These are phyloP conservation scores for Heterocephalus glaber DNA, from an alignment of 2,113 vertebrate species.

Conservation along the genomic window DNA sequence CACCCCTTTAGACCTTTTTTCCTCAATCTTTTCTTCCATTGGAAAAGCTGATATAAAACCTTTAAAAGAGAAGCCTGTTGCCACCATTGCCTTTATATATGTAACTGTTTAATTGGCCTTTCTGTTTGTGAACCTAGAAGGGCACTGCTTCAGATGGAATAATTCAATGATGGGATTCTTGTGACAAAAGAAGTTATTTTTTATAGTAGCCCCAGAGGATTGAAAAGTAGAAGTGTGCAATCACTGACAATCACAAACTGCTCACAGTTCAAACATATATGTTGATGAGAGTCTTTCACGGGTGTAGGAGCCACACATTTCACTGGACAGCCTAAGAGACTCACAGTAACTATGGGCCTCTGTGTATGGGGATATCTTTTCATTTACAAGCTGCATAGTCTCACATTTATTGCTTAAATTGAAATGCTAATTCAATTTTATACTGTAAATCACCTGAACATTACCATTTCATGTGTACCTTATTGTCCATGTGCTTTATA, in stretches of 20 bases:
- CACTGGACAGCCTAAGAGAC: not conserved
- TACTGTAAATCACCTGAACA: not conserved
- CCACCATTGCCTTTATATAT: not conserved
- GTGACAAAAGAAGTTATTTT: not conserved
- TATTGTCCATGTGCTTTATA: not conserved
- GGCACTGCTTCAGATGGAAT: not conserved
- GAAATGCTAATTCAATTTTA: not conserved
- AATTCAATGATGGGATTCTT: not conserved
- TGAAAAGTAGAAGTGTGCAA: not conserved
- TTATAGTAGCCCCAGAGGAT: not conserved
- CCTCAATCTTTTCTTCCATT: not conserved
- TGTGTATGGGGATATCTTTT: not conserved
- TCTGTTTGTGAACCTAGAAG: not conserved
- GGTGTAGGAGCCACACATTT: not conserved
- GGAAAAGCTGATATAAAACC: not conserved
- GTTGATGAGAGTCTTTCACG: not conserved
- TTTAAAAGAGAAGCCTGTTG: not conserved
- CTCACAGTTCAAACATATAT: not conserved
- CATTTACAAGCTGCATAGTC: not conserved
- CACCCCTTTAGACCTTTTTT: too few relatives aligned
- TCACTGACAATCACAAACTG: not conserved
- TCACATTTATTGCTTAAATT: not conserved
- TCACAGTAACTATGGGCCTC: not conserved
- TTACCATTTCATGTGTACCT: not conserved
- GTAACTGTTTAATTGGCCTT: not conserved